Conservation (phyloP, 2,888 invertebrate genomes). For the Pseudanteris insignis region DNA sequence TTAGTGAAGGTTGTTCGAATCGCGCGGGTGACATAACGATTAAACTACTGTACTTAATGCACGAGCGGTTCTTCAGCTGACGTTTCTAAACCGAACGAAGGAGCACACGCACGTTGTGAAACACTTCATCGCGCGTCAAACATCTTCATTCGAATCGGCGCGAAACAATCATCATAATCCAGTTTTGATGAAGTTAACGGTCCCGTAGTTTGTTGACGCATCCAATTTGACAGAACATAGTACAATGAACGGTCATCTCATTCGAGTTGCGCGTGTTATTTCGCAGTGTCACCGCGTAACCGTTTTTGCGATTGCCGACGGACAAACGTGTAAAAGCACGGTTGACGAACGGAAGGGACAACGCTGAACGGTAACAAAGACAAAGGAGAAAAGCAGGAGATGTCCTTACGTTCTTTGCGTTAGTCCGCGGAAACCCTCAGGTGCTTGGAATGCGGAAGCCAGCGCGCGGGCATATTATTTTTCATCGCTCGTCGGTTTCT, state of each 20-base stretch:
- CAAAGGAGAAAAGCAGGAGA: conserved; percentile 13
- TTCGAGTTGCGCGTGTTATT: conserved; percentile 56
- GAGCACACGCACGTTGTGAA: no score
- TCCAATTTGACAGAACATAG: conserved; percentile 57
- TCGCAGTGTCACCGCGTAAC: conserved; percentile 59
- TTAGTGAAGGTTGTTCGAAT: no score
- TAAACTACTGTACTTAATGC: no score
- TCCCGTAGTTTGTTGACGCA: no score
- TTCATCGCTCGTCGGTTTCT: conserved; percentile 33
- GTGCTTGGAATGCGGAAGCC: conserved; percentile 56
- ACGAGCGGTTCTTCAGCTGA: no score
- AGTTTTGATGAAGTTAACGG: no score
- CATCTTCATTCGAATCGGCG: no score
- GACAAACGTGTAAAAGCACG: conserved; percentile 4
- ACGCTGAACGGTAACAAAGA: conserved; percentile 7
- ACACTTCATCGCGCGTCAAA: no score
- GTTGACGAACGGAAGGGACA: neutral
- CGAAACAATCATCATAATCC: no score
- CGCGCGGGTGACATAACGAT: no score
- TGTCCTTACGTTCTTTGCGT: conserved; percentile 50
- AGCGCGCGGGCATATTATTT: conserved; percentile 29
- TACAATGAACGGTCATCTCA: conserved; percentile 49
- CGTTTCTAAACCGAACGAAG: no score
- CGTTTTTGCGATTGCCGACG: conserved; percentile 46
- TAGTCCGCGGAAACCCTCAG: conserved; percentile 54